A percentile compares a stretch with the other conserved stretches of the same genome.
phyloP scores from a whole-genome alignment of 1,140 invertebrate genomes.

The Conus ventricosus region DNA sequence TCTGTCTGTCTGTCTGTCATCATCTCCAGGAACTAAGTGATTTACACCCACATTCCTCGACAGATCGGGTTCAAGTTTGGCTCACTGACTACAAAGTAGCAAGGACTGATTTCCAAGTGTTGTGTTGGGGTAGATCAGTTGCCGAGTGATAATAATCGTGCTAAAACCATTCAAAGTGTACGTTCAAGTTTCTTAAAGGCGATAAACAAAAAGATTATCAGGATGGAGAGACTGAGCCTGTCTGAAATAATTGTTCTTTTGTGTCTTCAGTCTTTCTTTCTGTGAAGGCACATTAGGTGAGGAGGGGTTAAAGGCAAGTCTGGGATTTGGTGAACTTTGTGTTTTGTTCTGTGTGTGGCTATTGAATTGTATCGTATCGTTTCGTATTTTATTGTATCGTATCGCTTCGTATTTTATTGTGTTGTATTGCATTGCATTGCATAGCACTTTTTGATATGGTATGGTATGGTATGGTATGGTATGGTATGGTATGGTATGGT shows the following conservation, averaged over 20 bases:
- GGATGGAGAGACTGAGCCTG: no score
- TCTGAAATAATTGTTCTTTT: no score
- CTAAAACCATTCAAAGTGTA: neutral
- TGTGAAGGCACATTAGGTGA: slow-evolving; percentile 35
- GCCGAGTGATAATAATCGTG: slow-evolving; percentile 26
- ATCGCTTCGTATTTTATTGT: no score
- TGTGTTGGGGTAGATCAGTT: slow-evolving; percentile 14
- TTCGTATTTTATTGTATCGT: no score
- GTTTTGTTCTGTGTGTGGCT: neutral
- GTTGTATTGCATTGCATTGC: slow-evolving; percentile 41
- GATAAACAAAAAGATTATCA: no score
- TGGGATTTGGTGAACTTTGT: slow-evolving; percentile 38
- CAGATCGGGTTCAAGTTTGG: no score
- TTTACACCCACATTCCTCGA: no score
- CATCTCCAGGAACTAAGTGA: neutral
- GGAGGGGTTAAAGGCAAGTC: slow-evolving; percentile 39
- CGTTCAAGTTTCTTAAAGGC: no score
- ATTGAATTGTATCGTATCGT: no score
- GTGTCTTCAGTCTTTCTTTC: no score
- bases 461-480: slow-evolving; percentile 51
- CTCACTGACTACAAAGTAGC: no score
- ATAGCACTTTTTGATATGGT: slow-evolving; percentile 49
- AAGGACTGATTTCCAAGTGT: neutral
- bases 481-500: slow-evolving; percentile 47
- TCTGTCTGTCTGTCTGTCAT: no score